Base-by-base conservation (phyloP, 2,888 invertebrate species). In the Apodemia hepburni region DNA sequence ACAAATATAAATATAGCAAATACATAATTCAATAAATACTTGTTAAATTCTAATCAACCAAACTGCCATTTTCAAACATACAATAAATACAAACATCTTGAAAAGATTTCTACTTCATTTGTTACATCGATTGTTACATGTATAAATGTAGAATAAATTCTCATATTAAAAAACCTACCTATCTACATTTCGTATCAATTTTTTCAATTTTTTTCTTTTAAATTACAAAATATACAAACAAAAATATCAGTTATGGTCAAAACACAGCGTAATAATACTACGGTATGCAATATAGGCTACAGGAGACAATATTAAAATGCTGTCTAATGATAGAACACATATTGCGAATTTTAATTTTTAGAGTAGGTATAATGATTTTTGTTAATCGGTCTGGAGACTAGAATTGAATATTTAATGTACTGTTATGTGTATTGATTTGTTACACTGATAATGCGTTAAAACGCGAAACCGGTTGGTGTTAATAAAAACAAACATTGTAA, bases 131-230 rank as follows among this genome's bases (percentile, higher is more conserved):
- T 38, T 38, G 38, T 38, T 79, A 75, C 75, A 77, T 80, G 74
- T 75, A 79, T 75, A 80, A 79, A 81, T 84, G 80, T 84, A 81
- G 81, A 82, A 80, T 83, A 85, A 38, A 81, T 85, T 84, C 81
- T 81, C 83, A 82, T 88, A 87, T 87, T 89, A 85, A 85, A 88
- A 87, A 88, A 86, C 84, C 89, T 90, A 89, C 87, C 90, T 89
- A 90, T 80, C 89, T 89, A 90, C 82, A 72, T 82, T 86, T 88
- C 84, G 83, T 89, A 89, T 88, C 85, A 88, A 88, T 84, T 81
- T 82, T 77, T 77, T 80, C 82, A 81, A 75, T 18, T 1, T 49
- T 66, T 64, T 61, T 58, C 49, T 42, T 78, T 79, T 77, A 38
- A 71, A 76, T 79, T 71, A 75, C 75, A 70, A 70, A 15, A 42